phyloP scores from a whole-genome alignment of 2,888 invertebrate genomes.

The Chromoteleia sp. region DNA sequence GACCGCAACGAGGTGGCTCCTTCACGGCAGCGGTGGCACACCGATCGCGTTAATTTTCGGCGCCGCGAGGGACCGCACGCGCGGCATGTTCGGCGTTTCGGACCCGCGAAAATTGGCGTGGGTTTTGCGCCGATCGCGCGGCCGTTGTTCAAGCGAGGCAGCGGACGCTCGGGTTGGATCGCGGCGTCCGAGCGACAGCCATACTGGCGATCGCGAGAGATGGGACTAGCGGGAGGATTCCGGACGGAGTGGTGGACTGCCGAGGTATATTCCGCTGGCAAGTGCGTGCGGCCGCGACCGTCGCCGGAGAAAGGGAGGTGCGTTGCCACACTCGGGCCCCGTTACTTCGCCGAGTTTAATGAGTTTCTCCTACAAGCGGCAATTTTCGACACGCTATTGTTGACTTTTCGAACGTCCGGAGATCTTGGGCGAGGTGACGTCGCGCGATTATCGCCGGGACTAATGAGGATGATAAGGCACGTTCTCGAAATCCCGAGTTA shows the following conservation, averaged over 20 bases:
- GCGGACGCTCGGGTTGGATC: conserved; percentile 38
- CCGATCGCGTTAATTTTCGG: not conserved
- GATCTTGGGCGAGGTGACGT: conserved; percentile 7
- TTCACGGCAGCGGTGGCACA: too few species aligned
- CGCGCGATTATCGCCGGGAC: too few species aligned
- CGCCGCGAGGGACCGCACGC: not conserved
- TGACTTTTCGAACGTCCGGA: conserved; percentile 7
- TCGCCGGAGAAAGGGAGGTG: conserved; percentile 69
- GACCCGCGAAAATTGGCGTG: not conserved
- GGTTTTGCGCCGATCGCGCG: not conserved
- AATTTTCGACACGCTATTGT: conserved; percentile 29
- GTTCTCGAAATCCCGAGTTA: too few species aligned
- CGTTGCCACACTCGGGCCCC: conserved; percentile 70
- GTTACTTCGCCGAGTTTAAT: conserved; percentile 68
- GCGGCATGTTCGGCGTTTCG: not conserved
- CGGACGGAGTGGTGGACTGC: conserved; percentile 36
- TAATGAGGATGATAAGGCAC: too few species aligned
- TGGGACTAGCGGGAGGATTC: conserved; percentile 49
- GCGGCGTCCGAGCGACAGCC: conserved; percentile 69
- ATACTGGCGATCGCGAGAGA: conserved; percentile 53
- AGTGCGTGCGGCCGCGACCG: conserved; percentile 43
- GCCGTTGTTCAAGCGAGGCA: not conserved
- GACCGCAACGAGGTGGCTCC: too few species aligned
- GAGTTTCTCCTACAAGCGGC: conserved; percentile 29
- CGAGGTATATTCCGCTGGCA: conserved; percentile 42